Evolutionary conservation across 2,888 invertebrate species (phyloP).

Genomic region (Heliconius ethilla): DNA sequence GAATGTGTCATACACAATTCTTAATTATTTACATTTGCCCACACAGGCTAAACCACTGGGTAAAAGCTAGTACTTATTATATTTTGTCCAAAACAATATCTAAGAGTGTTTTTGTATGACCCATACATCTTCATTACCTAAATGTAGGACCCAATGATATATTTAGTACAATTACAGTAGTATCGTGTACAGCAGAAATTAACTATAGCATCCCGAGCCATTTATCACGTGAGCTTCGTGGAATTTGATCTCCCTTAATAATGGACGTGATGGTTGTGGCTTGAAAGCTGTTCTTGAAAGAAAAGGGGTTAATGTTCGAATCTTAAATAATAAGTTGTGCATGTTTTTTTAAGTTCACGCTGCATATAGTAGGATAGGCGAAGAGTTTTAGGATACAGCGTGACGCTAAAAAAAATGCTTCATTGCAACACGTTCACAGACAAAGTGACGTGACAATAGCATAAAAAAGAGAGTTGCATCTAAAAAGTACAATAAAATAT

Average conservation of each 20-base stretch:
- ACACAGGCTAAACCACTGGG: neutral
- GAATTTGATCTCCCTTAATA: constrained; percentile 14
- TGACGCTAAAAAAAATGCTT: too few species aligned
- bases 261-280: neutral
- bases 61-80: too few species aligned
- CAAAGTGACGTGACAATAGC: too few species aligned
- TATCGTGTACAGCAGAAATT: constrained; percentile 29
- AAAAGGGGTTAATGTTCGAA: neutral
- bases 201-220: constrained; percentile 20
- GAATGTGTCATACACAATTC: too few species aligned
- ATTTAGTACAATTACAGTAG: constrained; percentile 23
- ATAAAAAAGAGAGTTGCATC: too few species aligned
- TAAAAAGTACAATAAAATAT: too few species aligned
- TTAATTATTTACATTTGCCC: too few species aligned
- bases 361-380: neutral
- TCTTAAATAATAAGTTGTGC: neutral
- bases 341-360: too few species aligned
- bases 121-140: constrained; percentile 29
- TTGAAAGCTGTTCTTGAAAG: neutral
- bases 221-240: constrained; percentile 8
- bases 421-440: too few species aligned
- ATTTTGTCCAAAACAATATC: neutral
- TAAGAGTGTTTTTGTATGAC: constrained; percentile 2
- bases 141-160: constrained; percentile 23
- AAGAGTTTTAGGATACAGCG: neutral